Evolutionary conservation across 2,797 vertebrate genomes (phyloP).

Genomic region (Melanotaenia nigrans): DNA sequence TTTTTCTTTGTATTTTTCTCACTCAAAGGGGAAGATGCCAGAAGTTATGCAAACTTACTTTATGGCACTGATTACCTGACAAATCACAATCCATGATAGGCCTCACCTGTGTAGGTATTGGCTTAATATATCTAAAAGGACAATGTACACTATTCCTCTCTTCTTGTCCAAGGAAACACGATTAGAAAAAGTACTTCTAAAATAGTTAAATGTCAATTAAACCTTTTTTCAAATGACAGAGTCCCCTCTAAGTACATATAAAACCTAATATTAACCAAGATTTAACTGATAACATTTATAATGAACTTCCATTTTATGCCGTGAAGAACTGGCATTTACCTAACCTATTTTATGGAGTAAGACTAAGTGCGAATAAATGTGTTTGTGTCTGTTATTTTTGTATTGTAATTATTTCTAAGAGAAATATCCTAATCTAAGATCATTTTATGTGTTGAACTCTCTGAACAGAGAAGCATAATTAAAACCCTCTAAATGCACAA

Average conservation of each 20-base stretch:
- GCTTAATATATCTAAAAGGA: background rate
- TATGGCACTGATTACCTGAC: background rate
- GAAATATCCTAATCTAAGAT: slow-evolving; percentile 19
- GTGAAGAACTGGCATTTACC: slow-evolving; percentile 3
- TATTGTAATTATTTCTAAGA: slow-evolving; percentile 23
- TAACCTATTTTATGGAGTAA: slow-evolving; percentile 7
- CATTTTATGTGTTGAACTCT: slow-evolving; percentile 37
- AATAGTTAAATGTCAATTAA: slow-evolving; percentile 14
- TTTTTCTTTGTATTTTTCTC: background rate
- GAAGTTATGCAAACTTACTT: background rate
- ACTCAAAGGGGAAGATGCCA: background rate
- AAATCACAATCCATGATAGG: background rate
- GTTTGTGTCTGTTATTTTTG: slow-evolving; percentile 6
- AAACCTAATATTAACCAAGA: slow-evolving; percentile 30
- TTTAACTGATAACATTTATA: slow-evolving; percentile 1
- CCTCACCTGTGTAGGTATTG: background rate
- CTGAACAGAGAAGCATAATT: slow-evolving; percentile 15
- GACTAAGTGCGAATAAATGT: slow-evolving; percentile 1
- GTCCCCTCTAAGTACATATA: slow-evolving; percentile 21
- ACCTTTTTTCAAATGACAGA: slow-evolving; percentile 11
- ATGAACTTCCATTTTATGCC: background rate
- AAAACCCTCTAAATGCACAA: slow-evolving; percentile 46
- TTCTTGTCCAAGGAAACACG: background rate
- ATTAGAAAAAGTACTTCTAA: slow-evolving; percentile 6
- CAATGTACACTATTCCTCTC: background rate